A percentile compares a stretch with the other conserved stretches of the same genome.
These are phyloP conservation scores for Drosophila acutilabella DNA, from an alignment of 2,888 invertebrate genomes.

Conservation along the genomic window DNA sequence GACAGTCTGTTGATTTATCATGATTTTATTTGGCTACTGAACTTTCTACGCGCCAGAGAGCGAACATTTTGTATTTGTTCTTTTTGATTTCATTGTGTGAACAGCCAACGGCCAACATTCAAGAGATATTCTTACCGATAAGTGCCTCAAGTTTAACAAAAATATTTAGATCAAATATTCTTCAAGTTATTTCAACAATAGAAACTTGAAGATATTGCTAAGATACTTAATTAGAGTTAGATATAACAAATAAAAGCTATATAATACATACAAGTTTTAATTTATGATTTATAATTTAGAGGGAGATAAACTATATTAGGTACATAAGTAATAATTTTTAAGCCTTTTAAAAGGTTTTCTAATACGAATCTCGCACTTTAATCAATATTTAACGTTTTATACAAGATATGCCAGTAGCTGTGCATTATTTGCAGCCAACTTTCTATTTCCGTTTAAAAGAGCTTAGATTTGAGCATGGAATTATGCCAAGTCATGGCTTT, in stretches of 20 bases:
- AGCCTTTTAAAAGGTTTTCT: too few species aligned
- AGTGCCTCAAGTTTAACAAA: conserved; percentile 19
- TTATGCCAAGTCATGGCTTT: conserved; percentile 24
- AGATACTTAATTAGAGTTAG: too few species aligned
- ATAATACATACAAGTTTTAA: too few species aligned
- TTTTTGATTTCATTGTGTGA: conserved; percentile 58
- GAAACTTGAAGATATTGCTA: neutral
- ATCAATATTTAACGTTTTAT: too few species aligned
- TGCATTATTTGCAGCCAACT: neutral
- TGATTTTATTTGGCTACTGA: conserved; percentile 79
- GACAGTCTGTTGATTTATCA: conserved; percentile 72
- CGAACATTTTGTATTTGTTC: conserved; percentile 47
- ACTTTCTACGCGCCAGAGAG: conserved; percentile 18
- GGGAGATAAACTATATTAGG: too few species aligned
- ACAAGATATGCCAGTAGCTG: too few species aligned
- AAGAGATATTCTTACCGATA: conserved; percentile 28
- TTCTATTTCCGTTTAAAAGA: neutral
- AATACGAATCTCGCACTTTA: too few species aligned
- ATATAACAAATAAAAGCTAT: too few species aligned
- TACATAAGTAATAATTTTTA: too few species aligned
- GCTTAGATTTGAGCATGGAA: conserved; percentile 10
- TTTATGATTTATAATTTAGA: too few species aligned
- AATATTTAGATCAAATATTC: conserved; percentile 21
- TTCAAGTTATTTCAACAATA: neutral
- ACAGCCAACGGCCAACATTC: conserved; percentile 46